Percentiles rank a stretch among this genome's conserved stretches.
Conservation (phyloP, 2,113 vertebrate genomes). For the Tetrax tetrax region DNA sequence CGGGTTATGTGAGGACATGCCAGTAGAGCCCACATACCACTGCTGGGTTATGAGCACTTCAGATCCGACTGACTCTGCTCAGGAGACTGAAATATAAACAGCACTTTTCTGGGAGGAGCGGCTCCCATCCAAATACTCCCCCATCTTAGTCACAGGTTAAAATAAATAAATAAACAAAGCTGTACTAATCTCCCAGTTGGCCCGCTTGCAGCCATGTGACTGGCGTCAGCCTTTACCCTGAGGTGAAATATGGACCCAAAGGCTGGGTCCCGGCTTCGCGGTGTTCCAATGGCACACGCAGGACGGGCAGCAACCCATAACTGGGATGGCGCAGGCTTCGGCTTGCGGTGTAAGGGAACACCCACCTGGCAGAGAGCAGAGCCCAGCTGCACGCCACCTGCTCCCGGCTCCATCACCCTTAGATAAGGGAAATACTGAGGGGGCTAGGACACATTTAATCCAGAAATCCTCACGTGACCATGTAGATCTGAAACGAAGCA, state of each 20-base stretch:
- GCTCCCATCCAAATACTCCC: conserved; percentile 31
- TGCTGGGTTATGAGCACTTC: background rate
- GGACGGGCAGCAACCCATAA: background rate
- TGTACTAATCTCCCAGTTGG: background rate
- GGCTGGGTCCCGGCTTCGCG: rapidly evolving
- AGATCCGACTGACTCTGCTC: background rate
- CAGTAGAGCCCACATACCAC: background rate
- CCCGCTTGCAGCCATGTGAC: background rate
- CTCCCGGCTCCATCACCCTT: background rate
- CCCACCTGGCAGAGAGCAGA: background rate
- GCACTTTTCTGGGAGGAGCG: conserved; percentile 40
- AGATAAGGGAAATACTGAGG: conserved; percentile 3
- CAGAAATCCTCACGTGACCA: background rate
- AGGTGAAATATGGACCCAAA: background rate
- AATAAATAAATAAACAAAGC: conserved; percentile 54
- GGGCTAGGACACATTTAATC: background rate
- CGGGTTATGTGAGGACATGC: conserved; percentile 41
- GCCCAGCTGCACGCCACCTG: conserved; percentile 29
- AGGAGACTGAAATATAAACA: conserved; percentile 47
- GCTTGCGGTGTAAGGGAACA: background rate
- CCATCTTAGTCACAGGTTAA: conserved; percentile 45
- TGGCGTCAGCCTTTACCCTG: background rate
- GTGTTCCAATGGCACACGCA: background rate
- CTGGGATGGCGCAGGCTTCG: background rate
- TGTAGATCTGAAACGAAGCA: rapidly evolving